A percentile compares a stretch with the other conserved stretches of the same genome.
These are phyloP conservation scores for Liposcelis brunnea DNA, from an alignment of 2,888 invertebrate species.

Conservation along the genomic window DNA sequence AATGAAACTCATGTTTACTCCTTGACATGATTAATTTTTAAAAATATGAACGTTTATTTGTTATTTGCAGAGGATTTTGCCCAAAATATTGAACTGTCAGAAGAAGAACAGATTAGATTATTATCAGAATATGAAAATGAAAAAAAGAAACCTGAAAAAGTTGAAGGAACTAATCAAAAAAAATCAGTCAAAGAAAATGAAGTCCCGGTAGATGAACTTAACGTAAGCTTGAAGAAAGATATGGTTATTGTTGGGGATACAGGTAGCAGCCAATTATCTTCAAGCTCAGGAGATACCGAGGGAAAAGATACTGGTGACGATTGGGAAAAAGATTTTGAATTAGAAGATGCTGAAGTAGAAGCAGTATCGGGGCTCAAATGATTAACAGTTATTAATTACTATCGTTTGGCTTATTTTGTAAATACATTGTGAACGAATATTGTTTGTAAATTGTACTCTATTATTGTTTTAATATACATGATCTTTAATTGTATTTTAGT, in stretches of 20 bases:
- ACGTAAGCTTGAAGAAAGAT: slow-evolving; percentile 15
- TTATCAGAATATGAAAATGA: slow-evolving; percentile 52
- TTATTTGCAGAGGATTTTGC: slow-evolving; percentile 41
- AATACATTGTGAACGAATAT: too few species aligned
- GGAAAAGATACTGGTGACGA: slow-evolving; percentile 15
- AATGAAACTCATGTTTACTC: slow-evolving; percentile 11
- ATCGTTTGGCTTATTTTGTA: too few species aligned
- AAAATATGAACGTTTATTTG: slow-evolving; percentile 4
- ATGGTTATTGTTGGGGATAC: slow-evolving; percentile 16
- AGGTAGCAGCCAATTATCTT: slow-evolving; percentile 19
- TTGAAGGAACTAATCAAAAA: slow-evolving; percentile 3
- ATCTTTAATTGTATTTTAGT: too few species aligned
- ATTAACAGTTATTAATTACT: too few species aligned
- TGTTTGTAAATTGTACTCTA: too few species aligned
- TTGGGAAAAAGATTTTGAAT: slow-evolving; percentile 29
- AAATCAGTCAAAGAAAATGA: slow-evolving; percentile 17
- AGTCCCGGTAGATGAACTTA: slow-evolving; percentile 8
- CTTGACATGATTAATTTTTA: neutral
- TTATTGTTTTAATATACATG: too few species aligned
- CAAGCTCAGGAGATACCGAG: slow-evolving; percentile 18
- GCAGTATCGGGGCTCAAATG: neutral
- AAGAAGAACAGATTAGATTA: slow-evolving; percentile 49
- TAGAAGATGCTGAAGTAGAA: slow-evolving; percentile 18
- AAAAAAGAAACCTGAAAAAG: slow-evolving; percentile 23
- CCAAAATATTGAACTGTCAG: slow-evolving; percentile 45